These are phyloP conservation scores for Melanerpes formicivorus DNA, from an alignment of 2,113 vertebrate genomes.

Conservation along the genomic window DNA sequence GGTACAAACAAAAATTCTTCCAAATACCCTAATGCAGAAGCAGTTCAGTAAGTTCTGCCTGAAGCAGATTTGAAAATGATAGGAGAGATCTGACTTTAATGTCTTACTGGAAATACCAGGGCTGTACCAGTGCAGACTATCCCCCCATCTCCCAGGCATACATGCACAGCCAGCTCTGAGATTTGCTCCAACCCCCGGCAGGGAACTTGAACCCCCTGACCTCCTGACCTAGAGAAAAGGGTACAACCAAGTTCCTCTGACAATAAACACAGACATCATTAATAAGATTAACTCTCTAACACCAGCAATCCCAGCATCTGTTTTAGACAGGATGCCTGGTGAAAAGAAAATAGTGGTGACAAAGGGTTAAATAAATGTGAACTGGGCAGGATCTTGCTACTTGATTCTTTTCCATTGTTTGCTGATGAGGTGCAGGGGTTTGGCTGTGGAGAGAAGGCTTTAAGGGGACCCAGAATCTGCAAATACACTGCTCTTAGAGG, in stretches of 20 bases:
- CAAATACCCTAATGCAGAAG: not conserved
- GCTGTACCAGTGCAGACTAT: not conserved
- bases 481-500: not conserved
- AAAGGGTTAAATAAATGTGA: slow-evolving; percentile 39
- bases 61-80: not conserved
- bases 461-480: slow-evolving; percentile 17
- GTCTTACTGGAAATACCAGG: not conserved
- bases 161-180: not conserved
- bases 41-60: not conserved
- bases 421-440: slow-evolving; percentile 55
- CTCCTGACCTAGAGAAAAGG: slow-evolving; percentile 5
- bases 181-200: not conserved
- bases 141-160: not conserved
- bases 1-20: not conserved
- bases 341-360: slow-evolving; percentile 1
- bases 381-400: slow-evolving; percentile 22
- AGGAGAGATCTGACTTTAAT: not conserved
- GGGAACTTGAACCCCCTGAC: slow-evolving; percentile 33
- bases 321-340: not conserved
- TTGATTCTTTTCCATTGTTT: slow-evolving; percentile 40
- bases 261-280: slow-evolving; percentile 52
- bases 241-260: slow-evolving; percentile 38
- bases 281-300: slow-evolving; percentile 33
- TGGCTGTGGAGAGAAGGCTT: slow-evolving; percentile 5
- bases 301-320: not conserved